Evolutionary conservation across 2,888 invertebrate species (phyloP).

Genomic region (Cryptus viduatorius): DNA sequence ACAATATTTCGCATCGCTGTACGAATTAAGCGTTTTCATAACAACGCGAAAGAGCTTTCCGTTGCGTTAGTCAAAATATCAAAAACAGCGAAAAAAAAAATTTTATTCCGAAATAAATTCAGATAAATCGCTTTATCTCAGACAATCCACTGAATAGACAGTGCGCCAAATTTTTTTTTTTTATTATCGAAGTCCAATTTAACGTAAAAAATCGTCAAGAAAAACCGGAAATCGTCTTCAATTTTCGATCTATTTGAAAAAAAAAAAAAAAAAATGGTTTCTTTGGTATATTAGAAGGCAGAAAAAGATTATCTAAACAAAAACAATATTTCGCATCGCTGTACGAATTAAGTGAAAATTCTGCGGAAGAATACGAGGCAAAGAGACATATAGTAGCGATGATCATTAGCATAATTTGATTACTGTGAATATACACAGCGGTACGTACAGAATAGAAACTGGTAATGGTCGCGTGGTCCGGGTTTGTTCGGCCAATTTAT

Average conservation of each 20-base stretch:
- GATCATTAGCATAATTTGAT: slow-evolving; percentile 74
- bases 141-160: not conserved
- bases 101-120: not conserved
- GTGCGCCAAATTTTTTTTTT: not conserved
- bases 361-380: slow-evolving; percentile 24
- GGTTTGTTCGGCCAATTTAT: slow-evolving; percentile 71
- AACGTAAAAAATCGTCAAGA: not conserved
- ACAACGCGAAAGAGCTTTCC: no score
- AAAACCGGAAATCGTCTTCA: slow-evolving; percentile 8
- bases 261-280: slow-evolving; percentile 1
- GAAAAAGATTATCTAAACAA: no score
- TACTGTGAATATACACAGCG: slow-evolving; percentile 64
- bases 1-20: no score
- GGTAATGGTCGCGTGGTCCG: slow-evolving; percentile 73
- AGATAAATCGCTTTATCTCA: slow-evolving; percentile 60
- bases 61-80: no score
- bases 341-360: slow-evolving; percentile 27
- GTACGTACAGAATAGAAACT: slow-evolving; percentile 37
- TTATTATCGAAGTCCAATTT: not conserved
- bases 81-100: no score
- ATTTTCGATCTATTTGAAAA: no score
- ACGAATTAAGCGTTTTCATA: no score
- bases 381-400: slow-evolving; percentile 38
- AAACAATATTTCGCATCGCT: slow-evolving; percentile 19
- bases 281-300: no score